phyloP scores from a whole-genome alignment of 1,140 invertebrate genomes.

The Nebria ingens region DNA sequence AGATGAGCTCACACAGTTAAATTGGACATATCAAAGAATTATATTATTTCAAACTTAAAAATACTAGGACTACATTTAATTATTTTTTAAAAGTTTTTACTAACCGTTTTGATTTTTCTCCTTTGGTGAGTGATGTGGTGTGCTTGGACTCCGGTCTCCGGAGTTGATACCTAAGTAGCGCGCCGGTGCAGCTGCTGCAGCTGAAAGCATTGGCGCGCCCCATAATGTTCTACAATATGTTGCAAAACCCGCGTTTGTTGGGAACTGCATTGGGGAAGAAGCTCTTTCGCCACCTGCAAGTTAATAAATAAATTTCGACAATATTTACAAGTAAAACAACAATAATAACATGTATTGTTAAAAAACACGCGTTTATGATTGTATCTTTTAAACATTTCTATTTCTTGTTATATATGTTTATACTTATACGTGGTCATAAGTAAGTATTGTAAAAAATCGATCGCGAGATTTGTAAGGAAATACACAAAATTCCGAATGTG shows the following conservation, averaged over 20 bases:
- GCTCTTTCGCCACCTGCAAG: conserved; percentile 8
- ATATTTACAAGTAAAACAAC: no score
- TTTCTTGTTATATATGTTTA: no score
- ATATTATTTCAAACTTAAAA: not conserved
- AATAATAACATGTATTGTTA: no score
- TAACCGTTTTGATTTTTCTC: not conserved
- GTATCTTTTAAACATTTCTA: no score
- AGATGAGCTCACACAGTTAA: no score
- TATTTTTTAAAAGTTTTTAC: not conserved
- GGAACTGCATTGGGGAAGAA: conserved; percentile 25
- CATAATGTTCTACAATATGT: conserved; percentile 30
- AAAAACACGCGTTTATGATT: no score
- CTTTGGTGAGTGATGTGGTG: not conserved
- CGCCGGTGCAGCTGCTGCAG: not conserved
- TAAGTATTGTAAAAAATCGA: no score
- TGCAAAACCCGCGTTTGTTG: conserved; percentile 24
- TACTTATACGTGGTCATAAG: no score
- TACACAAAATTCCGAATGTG: no score
- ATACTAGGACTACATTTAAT: not conserved
- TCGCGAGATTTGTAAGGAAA: no score
- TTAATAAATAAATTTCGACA: not conserved
- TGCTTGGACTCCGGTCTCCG: not conserved
- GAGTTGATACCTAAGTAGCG: not conserved
- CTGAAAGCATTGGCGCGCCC: conserved; percentile 26
- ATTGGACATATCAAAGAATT: not conserved